Conservation (phyloP, 2,113 vertebrate genomes). For the Petroica traversi region DNA sequence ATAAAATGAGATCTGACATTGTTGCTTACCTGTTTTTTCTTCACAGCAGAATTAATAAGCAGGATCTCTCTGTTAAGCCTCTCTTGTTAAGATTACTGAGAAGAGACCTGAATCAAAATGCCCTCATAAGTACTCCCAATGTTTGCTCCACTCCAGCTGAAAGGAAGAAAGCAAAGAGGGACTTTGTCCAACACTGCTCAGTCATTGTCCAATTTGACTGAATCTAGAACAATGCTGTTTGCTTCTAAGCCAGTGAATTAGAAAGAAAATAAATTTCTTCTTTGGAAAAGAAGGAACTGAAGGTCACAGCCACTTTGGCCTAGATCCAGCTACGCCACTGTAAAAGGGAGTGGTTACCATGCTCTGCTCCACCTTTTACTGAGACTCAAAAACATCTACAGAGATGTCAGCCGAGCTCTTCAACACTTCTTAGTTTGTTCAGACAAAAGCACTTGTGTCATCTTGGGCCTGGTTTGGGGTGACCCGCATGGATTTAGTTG, state of each 20-base stretch:
- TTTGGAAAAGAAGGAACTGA: neutral
- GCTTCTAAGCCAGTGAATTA: neutral
- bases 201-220: neutral
- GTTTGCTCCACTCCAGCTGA: neutral
- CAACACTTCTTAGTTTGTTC: neutral
- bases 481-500: neutral
- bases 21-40: neutral
- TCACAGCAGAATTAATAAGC: constrained; percentile 17
- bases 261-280: neutral
- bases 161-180: neutral
- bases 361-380: neutral
- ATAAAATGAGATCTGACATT: constrained; percentile 24
- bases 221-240: neutral
- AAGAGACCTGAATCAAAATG: neutral
- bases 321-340: neutral
- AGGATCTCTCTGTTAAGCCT: neutral
- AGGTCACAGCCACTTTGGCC: neutral
- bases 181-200: neutral
- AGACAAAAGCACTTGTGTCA: neutral
- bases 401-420: neutral
- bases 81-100: neutral
- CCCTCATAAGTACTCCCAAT: neutral
- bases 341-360: neutral
- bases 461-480: neutral
- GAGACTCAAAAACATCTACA: neutral